Conservation (phyloP, 2,797 vertebrate genomes). For the Cheracebus regulus region DNA sequence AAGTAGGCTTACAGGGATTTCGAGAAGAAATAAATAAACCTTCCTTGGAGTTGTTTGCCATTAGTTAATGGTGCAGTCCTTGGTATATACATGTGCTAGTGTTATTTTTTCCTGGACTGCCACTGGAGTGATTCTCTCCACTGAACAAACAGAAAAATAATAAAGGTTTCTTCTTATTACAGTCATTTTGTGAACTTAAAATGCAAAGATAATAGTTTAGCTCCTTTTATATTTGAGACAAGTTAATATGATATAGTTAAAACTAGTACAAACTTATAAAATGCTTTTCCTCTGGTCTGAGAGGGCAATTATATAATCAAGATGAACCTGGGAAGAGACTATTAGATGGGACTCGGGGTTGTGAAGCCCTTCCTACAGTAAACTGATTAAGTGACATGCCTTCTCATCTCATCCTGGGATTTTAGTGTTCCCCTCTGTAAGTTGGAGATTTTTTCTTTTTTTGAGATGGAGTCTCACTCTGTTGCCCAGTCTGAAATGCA, state of each 20-base stretch:
- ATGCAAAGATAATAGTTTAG: background rate
- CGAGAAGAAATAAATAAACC: background rate
- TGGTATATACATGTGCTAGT: background rate
- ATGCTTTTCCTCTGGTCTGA: background rate
- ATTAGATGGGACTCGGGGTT: background rate
- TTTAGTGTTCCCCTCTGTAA: background rate
- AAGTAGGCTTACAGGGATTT: slow-evolving; percentile 37
- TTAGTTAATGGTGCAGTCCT: background rate
- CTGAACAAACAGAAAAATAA: background rate
- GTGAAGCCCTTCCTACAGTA: background rate
- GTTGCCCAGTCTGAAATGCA: background rate
- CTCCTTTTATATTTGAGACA: slow-evolving; percentile 23
- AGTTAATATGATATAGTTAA: slow-evolving; percentile 9
- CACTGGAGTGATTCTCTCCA: background rate
- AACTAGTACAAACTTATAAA: slow-evolving; percentile 18
- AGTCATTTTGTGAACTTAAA: slow-evolving; percentile 38
- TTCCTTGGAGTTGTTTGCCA: background rate
- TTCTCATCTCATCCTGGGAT: background rate
- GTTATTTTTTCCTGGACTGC: background rate
- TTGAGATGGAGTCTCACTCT: background rate
- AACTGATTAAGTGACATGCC: background rate
- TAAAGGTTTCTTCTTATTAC: background rate
- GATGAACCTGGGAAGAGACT: background rate
- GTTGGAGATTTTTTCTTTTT: background rate
- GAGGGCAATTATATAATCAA: background rate